Percentiles rank a stretch among this genome's conserved stretches.
These are phyloP conservation scores for Phaonia tiefii DNA, from an alignment of 2,888 invertebrate species.

Conservation along the genomic window DNA sequence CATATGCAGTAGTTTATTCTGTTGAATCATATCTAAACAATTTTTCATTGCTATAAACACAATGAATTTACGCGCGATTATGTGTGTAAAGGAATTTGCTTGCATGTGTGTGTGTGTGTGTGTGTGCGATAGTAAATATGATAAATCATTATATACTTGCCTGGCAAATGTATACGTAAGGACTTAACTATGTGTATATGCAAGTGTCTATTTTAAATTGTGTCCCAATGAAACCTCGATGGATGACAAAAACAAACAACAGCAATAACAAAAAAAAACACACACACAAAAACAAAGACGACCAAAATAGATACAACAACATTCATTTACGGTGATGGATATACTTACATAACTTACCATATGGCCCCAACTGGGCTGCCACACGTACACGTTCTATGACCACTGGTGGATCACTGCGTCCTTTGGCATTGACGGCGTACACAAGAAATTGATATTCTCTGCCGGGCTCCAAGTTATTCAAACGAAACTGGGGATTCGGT, in stretches of 20 bases:
- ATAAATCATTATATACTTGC: too few species aligned
- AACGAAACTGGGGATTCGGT: conserved; percentile 86
- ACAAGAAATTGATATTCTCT: conserved; percentile 89
- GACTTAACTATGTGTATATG: too few species aligned
- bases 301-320: too few species aligned
- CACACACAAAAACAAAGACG: too few species aligned
- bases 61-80: conserved; percentile 20
- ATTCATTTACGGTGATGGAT: not conserved
- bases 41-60: conserved; percentile 38
- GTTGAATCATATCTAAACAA: conserved; percentile 46
- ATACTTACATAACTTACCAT: conserved; percentile 75
- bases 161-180: too few species aligned
- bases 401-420: conserved; percentile 88
- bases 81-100: too few species aligned
- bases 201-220: too few species aligned
- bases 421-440: conserved; percentile 91
- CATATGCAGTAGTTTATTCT: conserved; percentile 8
- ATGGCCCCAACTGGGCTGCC: conserved; percentile 80
- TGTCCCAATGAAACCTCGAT: too few species aligned
- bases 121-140: too few species aligned
- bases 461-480: conserved; percentile 88
- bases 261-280: too few species aligned
- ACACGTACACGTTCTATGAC: conserved; percentile 83
- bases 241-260: too few species aligned
- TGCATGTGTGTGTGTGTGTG: too few species aligned